A percentile compares a stretch with the other conserved stretches of the same genome.
phyloP scores from a whole-genome alignment of 2,797 vertebrate genomes.

The Phrynocephalus vlangalii region DNA sequence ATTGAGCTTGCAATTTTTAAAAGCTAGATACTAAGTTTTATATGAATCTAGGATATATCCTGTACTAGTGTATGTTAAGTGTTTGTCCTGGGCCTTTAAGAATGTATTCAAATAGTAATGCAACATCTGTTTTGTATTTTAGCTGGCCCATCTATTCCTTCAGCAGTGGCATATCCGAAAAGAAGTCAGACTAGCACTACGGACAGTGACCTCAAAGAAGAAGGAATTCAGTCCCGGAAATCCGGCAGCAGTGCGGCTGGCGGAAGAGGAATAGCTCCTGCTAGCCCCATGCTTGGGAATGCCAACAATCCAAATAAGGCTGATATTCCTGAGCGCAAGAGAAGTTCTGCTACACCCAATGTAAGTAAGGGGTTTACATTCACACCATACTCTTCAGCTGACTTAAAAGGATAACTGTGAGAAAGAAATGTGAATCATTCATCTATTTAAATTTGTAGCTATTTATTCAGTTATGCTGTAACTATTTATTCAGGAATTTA shows the following conservation, averaged over 20 bases:
- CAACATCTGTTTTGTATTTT: conserved; percentile 13
- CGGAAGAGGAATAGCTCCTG: conserved; percentile 84
- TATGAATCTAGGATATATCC: neutral
- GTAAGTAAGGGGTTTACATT: conserved; percentile 81
- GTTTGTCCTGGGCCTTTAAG: neutral
- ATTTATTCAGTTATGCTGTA: neutral
- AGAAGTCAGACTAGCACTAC: conserved; percentile 90
- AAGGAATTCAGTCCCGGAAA: conserved; percentile 88
- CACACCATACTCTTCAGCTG: neutral
- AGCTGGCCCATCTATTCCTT: conserved; percentile 90
- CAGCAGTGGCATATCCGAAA: conserved; percentile 89
- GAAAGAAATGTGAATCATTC: conserved; percentile 16
- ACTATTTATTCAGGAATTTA: conserved; percentile 13
- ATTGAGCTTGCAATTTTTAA: neutral
- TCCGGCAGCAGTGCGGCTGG: conserved; percentile 80
- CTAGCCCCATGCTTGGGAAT: conserved; percentile 94
- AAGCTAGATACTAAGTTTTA: neutral
- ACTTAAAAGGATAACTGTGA: neutral
- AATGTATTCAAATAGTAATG: neutral
- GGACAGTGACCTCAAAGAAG: conserved; percentile 89
- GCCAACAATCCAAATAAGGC: conserved; percentile 98
- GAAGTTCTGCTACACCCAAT: conserved; percentile 86
- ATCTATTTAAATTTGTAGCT: no score
- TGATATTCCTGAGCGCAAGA: conserved; percentile 96
- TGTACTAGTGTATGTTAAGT: neutral